Percentiles rank a stretch among this genome's conserved stretches.
Evolutionary conservation across 2,113 vertebrate genomes (phyloP).

Genomic region (Halcyon malimbica): DNA sequence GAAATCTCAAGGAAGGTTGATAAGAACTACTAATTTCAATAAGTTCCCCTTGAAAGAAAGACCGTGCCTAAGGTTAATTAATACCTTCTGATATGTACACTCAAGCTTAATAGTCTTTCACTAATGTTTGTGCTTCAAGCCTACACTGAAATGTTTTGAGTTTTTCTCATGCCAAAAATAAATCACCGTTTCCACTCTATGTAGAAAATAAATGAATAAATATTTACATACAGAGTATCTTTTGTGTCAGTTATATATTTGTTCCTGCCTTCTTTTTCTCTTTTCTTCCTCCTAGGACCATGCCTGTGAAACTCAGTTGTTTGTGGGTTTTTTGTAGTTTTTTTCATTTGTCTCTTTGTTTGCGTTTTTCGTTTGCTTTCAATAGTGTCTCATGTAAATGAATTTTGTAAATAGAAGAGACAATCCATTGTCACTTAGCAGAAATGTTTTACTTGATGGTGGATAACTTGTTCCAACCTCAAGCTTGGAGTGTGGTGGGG

Average conservation of each 20-base stretch:
- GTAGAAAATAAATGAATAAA: neutral
- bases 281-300: neutral
- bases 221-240: neutral
- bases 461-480: neutral
- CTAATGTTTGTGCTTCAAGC: neutral
- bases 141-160: neutral
- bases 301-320: neutral
- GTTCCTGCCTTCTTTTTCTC: neutral
- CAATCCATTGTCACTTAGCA: neutral
- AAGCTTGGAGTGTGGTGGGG: neutral
- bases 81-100: accelerated
- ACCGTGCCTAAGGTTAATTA: neutral
- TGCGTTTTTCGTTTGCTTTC: neutral
- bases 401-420: neutral
- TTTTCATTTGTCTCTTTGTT: neutral
- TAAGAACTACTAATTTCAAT: neutral
- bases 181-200: neutral
- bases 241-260: neutral
- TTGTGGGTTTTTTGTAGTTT: neutral
- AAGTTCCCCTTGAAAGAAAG: neutral
- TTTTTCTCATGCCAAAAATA: neutral
- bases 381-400: neutral
- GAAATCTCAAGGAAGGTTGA: neutral
- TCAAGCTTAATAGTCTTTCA: neutral
- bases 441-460: neutral